These are phyloP conservation scores for Tragelaphus strepsiceros DNA, from an alignment of 2,113 vertebrate genomes.

Conservation along the genomic window DNA sequence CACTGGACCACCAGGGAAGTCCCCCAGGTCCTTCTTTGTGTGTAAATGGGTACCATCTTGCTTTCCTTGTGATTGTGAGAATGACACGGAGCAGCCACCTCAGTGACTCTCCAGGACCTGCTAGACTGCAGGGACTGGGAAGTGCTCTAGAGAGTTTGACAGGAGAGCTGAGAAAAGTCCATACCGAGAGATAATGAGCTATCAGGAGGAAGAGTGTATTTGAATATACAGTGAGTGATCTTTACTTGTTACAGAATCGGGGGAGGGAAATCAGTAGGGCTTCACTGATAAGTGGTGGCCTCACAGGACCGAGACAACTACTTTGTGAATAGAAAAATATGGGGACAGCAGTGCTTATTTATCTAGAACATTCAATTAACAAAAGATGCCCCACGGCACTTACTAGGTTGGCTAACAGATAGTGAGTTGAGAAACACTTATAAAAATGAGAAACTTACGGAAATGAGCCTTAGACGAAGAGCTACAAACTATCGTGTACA, in stretches of 20 bases:
- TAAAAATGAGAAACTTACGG: neutral
- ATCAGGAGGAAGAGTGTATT: neutral
- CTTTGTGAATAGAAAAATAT: neutral
- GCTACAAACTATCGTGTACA: neutral
- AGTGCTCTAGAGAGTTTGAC: neutral
- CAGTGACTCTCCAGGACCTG: neutral
- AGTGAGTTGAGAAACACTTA: neutral
- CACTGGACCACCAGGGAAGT: neutral
- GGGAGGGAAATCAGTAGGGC: neutral
- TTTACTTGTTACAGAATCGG: neutral
- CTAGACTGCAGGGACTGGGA: neutral
- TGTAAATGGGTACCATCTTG: neutral
- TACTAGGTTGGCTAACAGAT: neutral
- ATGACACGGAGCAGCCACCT: accelerated
- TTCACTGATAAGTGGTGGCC: neutral
- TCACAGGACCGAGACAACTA: neutral
- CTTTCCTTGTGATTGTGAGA: neutral
- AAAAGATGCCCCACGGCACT: neutral
- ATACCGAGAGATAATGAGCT: neutral
- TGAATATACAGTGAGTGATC: neutral
- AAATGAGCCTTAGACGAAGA: neutral
- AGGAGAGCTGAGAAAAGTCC: neutral
- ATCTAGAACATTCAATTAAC: neutral
- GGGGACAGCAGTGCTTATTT: neutral
- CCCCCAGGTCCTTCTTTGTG: neutral